Evolutionary conservation across 2,888 invertebrate genomes (phyloP).

Genomic region (Scaptodrosophila latifasciaeformis): DNA sequence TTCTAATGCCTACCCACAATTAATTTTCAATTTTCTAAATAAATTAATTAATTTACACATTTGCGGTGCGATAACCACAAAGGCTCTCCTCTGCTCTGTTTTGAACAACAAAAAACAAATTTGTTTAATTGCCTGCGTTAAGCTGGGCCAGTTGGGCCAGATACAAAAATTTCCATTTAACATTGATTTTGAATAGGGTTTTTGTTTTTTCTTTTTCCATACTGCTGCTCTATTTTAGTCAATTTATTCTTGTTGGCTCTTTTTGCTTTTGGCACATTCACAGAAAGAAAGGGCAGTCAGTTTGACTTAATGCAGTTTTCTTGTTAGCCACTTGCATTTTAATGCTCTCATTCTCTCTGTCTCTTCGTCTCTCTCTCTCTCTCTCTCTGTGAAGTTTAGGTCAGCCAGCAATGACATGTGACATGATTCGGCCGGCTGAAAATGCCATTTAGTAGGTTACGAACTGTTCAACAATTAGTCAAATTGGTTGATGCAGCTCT

Average conservation of each 20-base stretch:
- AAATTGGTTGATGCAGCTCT: conserved; percentile 31
- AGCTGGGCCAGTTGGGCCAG: background rate
- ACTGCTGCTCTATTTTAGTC: background rate
- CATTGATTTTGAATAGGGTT: conserved; percentile 28
- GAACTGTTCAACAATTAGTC: conserved; percentile 50
- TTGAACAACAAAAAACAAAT: background rate
- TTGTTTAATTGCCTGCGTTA: background rate
- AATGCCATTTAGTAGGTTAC: conserved; percentile 14
- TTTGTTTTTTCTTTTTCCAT: background rate
- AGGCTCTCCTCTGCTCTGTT: too few relatives aligned
- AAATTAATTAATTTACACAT: too few relatives aligned
- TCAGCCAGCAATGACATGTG: conserved; percentile 14
- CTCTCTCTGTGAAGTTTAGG: conserved; percentile 6
- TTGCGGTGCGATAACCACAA: too few relatives aligned
- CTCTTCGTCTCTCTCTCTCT: too few relatives aligned
- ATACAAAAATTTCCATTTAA: conserved; percentile 30
- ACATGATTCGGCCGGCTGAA: background rate
- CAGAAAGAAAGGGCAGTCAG: conserved; percentile 22
- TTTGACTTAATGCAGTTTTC: conserved; percentile 54
- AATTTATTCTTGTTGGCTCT: background rate
- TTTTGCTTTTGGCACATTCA: background rate
- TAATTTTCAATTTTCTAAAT: too few relatives aligned
- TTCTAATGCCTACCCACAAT: too few relatives aligned
- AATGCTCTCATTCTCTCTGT: too few relatives aligned
- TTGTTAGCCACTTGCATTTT: conserved; percentile 57